Percentiles rank a stretch among this genome's conserved stretches.
Conservation (phyloP, 1,140 invertebrate genomes). For the Zaprionus davidi region DNA sequence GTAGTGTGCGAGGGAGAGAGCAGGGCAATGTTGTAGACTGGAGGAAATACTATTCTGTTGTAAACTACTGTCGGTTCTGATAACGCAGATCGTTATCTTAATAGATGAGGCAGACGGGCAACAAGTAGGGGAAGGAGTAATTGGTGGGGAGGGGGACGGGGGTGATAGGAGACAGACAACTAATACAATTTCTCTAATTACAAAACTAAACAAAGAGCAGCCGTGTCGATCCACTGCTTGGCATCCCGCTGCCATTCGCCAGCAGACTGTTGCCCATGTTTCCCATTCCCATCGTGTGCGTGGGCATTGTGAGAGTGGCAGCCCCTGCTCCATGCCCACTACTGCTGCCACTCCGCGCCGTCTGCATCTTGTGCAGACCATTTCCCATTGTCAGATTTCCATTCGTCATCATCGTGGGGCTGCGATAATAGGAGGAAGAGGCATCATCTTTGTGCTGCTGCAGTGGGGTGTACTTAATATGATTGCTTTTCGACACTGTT, state of each 20-base stretch:
- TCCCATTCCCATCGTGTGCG: neutral
- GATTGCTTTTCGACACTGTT: conserved; percentile 55
- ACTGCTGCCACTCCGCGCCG: neutral
- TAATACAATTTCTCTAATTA: conserved; percentile 61
- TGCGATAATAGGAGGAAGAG: conserved; percentile 61
- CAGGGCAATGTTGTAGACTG: neutral
- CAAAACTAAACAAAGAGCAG: conserved; percentile 76
- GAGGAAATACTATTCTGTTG: conserved; percentile 19
- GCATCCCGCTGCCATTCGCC: conserved; percentile 70
- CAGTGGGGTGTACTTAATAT: conserved; percentile 72
- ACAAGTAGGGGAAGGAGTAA: neutral
- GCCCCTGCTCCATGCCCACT: neutral
- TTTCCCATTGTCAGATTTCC: conserved; percentile 47
- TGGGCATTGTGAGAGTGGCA: conserved; percentile 31
- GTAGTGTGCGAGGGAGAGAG: neutral
- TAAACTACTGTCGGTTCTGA: conserved; percentile 7
- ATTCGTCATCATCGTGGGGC: conserved; percentile 48
- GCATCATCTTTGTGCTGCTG: conserved; percentile 51
- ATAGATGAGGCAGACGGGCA: neutral
- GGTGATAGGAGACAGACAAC: neutral
- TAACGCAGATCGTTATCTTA: conserved; percentile 23
- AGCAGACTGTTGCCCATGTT: conserved; percentile 65
- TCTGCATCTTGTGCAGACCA: conserved; percentile 53
- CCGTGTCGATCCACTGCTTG: conserved; percentile 69
- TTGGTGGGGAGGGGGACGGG: too few relatives aligned